Evolutionary conservation across 2,888 invertebrate species (phyloP).

Genomic region (Heliconius ethilla): DNA sequence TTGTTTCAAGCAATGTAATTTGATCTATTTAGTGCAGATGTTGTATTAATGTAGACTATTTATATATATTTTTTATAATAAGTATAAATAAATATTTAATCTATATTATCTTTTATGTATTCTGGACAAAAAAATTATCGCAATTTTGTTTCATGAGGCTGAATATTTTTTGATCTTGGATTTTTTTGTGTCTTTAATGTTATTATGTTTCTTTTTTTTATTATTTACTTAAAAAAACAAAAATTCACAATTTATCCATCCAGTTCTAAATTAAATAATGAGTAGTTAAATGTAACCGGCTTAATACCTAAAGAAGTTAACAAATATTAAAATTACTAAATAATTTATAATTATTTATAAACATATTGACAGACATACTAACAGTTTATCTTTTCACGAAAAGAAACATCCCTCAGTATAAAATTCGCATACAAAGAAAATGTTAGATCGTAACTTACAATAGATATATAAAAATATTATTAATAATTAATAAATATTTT

Average conservation of each 20-base stretch:
- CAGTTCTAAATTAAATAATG: background rate
- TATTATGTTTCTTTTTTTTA: background rate
- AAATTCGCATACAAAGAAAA: background rate
- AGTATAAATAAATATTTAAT: background rate
- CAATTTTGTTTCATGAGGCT: background rate
- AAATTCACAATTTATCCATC: conserved; percentile 5
- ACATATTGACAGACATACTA: background rate
- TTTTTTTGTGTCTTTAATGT: background rate
- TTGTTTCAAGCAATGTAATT: background rate
- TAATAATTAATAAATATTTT: background rate
- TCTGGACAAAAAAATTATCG: background rate
- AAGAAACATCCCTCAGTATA: background rate
- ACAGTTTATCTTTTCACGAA: background rate
- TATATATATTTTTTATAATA: background rate
- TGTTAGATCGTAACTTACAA: background rate
- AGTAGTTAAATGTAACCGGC: background rate
- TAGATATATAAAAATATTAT: background rate
- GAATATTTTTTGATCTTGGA: conserved; percentile 1
- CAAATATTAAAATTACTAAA: background rate
- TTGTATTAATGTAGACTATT: conserved; percentile 92
- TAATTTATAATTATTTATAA: background rate
- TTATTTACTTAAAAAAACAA: background rate
- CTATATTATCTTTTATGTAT: background rate
- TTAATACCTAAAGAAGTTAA: background rate
- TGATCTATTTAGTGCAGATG: conserved; percentile 90